phyloP scores from a whole-genome alignment of 2,113 vertebrate genomes.

The Orcinus orca region DNA sequence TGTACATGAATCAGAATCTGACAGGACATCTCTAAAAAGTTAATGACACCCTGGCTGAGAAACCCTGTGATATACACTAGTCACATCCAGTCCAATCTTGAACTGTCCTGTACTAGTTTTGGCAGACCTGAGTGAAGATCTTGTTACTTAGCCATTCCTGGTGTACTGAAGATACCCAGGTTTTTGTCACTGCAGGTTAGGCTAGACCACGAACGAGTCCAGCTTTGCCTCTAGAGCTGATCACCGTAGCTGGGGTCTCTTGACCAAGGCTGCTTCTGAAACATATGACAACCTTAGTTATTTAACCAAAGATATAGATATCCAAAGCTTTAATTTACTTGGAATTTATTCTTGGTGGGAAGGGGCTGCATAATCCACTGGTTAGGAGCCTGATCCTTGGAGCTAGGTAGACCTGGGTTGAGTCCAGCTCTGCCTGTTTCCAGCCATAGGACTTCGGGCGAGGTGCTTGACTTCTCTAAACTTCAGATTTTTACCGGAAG shows the following conservation, averaged over 20 bases:
- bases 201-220: background rate
- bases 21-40: background rate
- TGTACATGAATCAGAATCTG: background rate
- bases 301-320: background rate
- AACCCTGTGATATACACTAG: background rate
- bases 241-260: fast-evolving
- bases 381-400: background rate
- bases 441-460: background rate
- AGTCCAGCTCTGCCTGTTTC: background rate
- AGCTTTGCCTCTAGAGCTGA: background rate
- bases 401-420: background rate
- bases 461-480: background rate
- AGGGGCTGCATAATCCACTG: background rate
- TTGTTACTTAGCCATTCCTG: fast-evolving
- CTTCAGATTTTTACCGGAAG: background rate
- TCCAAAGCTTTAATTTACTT: background rate
- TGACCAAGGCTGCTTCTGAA: background rate
- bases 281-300: background rate
- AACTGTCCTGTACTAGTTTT: background rate
- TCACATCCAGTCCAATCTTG: background rate
- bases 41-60: background rate
- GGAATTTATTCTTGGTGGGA: background rate
- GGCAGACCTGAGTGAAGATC: background rate
- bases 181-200: background rate
- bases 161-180: background rate